Base-by-base conservation (phyloP, 2,113 vertebrate species). In the Tichodroma muraria region DNA sequence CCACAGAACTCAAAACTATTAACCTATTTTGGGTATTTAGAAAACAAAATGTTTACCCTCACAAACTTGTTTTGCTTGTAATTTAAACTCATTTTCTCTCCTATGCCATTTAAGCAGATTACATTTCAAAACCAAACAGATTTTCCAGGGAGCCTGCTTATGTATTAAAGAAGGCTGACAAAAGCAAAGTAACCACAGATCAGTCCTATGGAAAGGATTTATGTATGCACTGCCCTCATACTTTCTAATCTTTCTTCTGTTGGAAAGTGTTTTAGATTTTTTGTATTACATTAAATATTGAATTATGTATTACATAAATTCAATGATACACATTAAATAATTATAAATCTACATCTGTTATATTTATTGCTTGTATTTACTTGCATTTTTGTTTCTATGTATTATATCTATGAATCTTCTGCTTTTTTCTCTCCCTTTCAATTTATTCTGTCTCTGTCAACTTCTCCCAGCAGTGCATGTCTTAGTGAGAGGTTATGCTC, bases 11-110 rank as follows among this genome's bases (percentile, higher is more conserved):
- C 71, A 90, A 66, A 93, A n/a, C 64, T 78, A 53, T 83, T 63
- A 80, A 64, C 49, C 31, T 75, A 40, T 78, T 95, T 49, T 30
- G 40, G 22, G 80, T 65, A 71, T 94, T 91, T 88, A 85, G 86
- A 83, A 93, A 94, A 91, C 82, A 95, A 95, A 95, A 91, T 83
- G 60, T 94, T 97, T 95, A 81, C 79, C 56, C 87, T 75, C 49
- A 38, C 60, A 45, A 57, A 68, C 68, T 77, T 85, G 20, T 80
- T 88, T 90, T 77, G 52, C 40, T 79, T 80, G 68, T 80, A 88
- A 90, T 79, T 92, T 88, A 75, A 93, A 76, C 44, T 45, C 13
- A 42, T 93, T 93, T 94, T 80, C 53, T 86, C 65, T 92, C 49
- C 49, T 28, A 24, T 80, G 64, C 31, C 18, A 52, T 88, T 93